These are phyloP conservation scores for Leguminivora glycinivorella DNA, from an alignment of 1,140 invertebrate species.

Conservation along the genomic window DNA sequence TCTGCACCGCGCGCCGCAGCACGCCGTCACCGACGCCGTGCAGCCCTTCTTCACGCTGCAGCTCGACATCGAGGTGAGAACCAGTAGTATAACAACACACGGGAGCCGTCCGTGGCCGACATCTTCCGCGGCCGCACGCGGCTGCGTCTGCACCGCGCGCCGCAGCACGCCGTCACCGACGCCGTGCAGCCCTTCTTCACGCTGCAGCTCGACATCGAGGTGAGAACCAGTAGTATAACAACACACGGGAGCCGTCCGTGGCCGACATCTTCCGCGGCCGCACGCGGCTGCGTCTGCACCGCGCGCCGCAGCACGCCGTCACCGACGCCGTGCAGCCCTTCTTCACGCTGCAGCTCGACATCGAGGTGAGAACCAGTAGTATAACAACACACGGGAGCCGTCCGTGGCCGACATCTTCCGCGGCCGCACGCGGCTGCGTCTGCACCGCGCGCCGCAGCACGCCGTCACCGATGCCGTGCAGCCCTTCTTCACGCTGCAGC, in stretches of 20 bases:
- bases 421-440: conserved; percentile 91
- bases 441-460: conserved; percentile 87
- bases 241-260: too few species aligned
- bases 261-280: conserved; percentile 96
- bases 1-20: conserved; percentile 87
- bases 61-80: conserved; percentile 96
- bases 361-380: too few species aligned
- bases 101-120: conserved; percentile 94
- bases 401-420: conserved; percentile 95
- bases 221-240: too few species aligned
- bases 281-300: conserved; percentile 89
- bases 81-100: too few species aligned
- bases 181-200: conserved; percentile 96
- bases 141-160: conserved; percentile 88
- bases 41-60: conserved; percentile 97
- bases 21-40: conserved; percentile 88
- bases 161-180: conserved; percentile 87
- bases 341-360: conserved; percentile 95
- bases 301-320: conserved; percentile 85
- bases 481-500: conserved; percentile 95
- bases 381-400: too few species aligned
- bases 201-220: conserved; percentile 95
- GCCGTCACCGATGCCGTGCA: conserved; percentile 90
- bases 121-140: conserved; percentile 95
- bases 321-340: conserved; percentile 95